Evolutionary conservation across 2,797 vertebrate genomes (phyloP).

Genomic region (Fundulus diaphanus): DNA sequence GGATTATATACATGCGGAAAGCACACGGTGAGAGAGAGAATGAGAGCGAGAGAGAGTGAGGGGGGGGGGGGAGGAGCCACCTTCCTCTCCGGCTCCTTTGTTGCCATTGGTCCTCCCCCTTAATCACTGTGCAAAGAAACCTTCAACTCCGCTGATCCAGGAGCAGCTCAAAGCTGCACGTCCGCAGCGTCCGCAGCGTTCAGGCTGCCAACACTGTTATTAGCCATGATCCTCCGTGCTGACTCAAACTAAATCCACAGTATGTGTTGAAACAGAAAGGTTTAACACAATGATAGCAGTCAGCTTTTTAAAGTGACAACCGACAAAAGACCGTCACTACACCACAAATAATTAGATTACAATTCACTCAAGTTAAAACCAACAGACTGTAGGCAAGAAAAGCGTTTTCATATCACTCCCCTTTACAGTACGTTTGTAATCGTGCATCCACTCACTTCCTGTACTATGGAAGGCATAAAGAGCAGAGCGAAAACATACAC

Average conservation of each 20-base stretch:
- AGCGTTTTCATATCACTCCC: no score
- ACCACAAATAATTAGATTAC: background rate
- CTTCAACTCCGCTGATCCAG: conserved; percentile 46
- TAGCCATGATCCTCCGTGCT: conserved; percentile 41
- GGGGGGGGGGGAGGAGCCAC: conserved; percentile 69
- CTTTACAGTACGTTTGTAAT: no score
- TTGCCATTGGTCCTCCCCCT: conserved; percentile 80
- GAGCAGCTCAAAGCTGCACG: conserved; percentile 40
- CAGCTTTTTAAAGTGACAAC: background rate
- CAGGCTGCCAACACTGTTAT: conserved; percentile 23
- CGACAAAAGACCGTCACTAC: background rate
- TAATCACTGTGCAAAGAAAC: conserved; percentile 81
- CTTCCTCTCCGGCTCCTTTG: conserved; percentile 76
- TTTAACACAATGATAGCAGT: background rate
- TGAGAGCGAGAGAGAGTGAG: conserved; percentile 26
- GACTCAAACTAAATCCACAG: no score
- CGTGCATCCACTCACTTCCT: no score
- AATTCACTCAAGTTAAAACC: background rate
- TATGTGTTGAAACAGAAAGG: no score
- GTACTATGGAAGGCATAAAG: background rate
- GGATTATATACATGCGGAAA: conserved; percentile 82
- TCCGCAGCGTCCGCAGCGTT: conserved; percentile 28
- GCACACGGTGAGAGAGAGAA: conserved; percentile 35
- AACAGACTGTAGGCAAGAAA: background rate
- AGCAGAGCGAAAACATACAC: background rate